Evolutionary conservation across 2,113 vertebrate species (phyloP), one percentile per base, ranked within the genome.

Genomic region (Dascyllus trimaculatus): DNA sequence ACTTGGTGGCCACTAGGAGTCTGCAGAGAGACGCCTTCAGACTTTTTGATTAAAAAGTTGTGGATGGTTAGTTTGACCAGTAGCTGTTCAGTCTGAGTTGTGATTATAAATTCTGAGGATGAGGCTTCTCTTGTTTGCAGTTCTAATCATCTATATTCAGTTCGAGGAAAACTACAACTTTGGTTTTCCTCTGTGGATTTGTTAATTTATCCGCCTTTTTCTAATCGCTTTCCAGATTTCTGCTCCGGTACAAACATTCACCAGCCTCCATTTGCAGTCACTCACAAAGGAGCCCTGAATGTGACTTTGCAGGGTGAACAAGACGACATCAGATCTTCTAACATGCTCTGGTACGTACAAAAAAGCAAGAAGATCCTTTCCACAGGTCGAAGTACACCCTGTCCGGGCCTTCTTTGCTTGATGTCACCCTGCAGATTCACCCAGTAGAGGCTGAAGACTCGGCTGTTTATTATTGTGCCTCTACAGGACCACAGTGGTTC

Each of bases 261-360:
- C 13, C 43, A 45, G 56, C 14, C 54, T 52, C 9, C 38, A 15
- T 49, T 53, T 61, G 24, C 56, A 8, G 1, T 75, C 18, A 71
- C 54, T 24, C 19, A 1, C 22, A 14, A 48, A 22, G 29, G 22
- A 26, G 52, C 29, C 5, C 11, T 1, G 0, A 1, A 35, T 25
- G 72, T 71, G 2, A 81, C 38, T 17, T n/a, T 92, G 25, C 25
- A 66, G 2, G 90, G 90, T 76, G 25, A 81, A 46, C 90, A 91
- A 4, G 49, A 88, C 22, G 64, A 83, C 4, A 0, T 0, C 0
- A 1, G 45, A 0, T 3, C 46, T 18, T 38, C 0, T 11, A 22
- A 67, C 61, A 80, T 84, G 82, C 76, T 5, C 60, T 80, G 81
- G 76, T 84, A 75, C 71, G 70, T 17, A 66, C 59, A 71, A 2